Evolutionary conservation across 37 sponge, comb jelly and placozoan genomes (phyloP).

Genomic region (Diacarnus erythraeanus): DNA sequence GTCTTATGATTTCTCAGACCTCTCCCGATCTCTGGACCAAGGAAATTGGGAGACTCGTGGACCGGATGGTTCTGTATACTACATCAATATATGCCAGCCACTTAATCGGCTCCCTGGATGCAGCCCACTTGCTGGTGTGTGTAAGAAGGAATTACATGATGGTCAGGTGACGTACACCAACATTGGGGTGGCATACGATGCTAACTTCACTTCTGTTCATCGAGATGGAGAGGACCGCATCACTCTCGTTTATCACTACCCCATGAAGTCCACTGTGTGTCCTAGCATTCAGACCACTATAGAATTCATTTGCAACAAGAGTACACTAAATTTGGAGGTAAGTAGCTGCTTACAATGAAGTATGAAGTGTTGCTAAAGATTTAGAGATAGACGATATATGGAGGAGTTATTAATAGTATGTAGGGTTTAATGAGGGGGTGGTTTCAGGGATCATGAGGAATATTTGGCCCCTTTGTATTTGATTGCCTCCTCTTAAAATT

Average conservation of each 20-base stretch:
- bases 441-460: too few species aligned
- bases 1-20: constrained; percentile 44
- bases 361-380: too few species aligned
- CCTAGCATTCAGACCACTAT: constrained; percentile 22
- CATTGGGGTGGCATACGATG: constrained; percentile 36
- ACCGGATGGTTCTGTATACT: constrained; percentile 21
- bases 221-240: constrained; percentile 10
- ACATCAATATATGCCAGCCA: constrained; percentile 77
- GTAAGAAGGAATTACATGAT: neutral
- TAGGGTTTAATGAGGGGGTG: too few species aligned
- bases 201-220: constrained; percentile 1
- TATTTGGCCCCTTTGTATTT: too few species aligned
- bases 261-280: neutral
- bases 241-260: constrained; percentile 34
- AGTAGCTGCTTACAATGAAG: too few species aligned
- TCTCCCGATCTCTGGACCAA: constrained; percentile 13
- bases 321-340: neutral
- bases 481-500: too few species aligned
- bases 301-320: constrained; percentile 19
- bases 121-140: constrained; percentile 52
- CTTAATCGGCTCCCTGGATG: constrained; percentile 44
- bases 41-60: constrained; percentile 55
- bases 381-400: too few species aligned
- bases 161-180: constrained; percentile 22
- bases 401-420: too few species aligned